These are phyloP conservation scores for Tigriopus californicus DNA, from an alignment of 2,888 invertebrate species.

Conservation along the genomic window DNA sequence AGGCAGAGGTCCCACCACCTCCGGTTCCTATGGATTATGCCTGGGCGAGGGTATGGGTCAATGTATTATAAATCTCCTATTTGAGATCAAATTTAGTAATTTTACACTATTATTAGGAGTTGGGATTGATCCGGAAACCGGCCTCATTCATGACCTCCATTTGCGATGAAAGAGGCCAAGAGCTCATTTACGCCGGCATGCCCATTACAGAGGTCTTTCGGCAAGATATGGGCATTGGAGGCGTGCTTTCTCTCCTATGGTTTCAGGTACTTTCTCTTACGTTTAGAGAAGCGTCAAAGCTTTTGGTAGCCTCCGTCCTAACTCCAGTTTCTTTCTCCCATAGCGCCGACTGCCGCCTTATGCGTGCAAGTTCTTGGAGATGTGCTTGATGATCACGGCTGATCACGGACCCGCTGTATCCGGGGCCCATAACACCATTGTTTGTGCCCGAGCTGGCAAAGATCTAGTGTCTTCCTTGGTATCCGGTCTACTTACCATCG, in stretches of 20 bases:
- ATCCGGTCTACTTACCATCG: slow-evolving; percentile 88
- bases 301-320: too few species aligned
- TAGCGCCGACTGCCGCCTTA: slow-evolving; percentile 69
- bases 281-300: too few species aligned
- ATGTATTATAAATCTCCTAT: too few species aligned
- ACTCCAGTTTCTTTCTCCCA: too few species aligned
- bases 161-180: slow-evolving; percentile 95
- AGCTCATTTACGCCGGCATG: slow-evolving; percentile 87
- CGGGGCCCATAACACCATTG: slow-evolving; percentile 96
- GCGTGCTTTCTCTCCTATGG: slow-evolving; percentile 91
- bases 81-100: neutral
- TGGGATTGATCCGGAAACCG: slow-evolving; percentile 93
- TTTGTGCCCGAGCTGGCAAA: slow-evolving; percentile 90
- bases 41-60: slow-evolving; percentile 55
- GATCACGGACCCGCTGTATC: slow-evolving; percentile 98
- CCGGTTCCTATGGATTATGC: slow-evolving; percentile 99
- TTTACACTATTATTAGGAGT: slow-evolving; percentile 42
- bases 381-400: slow-evolving; percentile 95
- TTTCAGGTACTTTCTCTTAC: slow-evolving; percentile 60
- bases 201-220: slow-evolving; percentile 39
- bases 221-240: slow-evolving; percentile 64
- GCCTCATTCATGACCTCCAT: slow-evolving; percentile 99
- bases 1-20: slow-evolving; percentile 84
- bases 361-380: slow-evolving; percentile 92
- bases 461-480: slow-evolving; percentile 89